phyloP scores from a whole-genome alignment of 2,113 vertebrate species.

The Phrynosoma blainvillii region DNA sequence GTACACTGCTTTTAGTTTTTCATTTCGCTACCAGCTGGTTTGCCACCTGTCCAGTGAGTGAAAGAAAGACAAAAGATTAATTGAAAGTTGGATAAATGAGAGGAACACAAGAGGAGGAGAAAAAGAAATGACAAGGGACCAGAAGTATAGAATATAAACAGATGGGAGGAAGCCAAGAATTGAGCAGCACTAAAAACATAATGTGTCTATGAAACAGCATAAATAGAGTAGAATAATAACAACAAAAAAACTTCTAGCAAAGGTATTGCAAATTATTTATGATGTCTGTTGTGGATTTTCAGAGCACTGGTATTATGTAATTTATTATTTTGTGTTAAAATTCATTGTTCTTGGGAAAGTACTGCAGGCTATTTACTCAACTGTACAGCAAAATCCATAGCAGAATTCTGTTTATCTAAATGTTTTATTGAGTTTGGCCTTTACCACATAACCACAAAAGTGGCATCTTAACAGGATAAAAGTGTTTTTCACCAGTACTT shows the following conservation, averaged over 20 bases:
- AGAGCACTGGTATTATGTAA: not conserved
- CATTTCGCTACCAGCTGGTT: not conserved
- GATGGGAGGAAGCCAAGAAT: not conserved
- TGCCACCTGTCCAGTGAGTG: slow-evolving; percentile 12
- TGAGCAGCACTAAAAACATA: not conserved
- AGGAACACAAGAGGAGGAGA: slow-evolving; percentile 15
- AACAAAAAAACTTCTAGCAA: not conserved
- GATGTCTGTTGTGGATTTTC: slow-evolving; percentile 6
- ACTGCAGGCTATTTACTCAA: not conserved
- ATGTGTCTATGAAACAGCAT: slow-evolving; percentile 6
- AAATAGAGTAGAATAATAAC: not conserved
- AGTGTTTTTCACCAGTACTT: no score
- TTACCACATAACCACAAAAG: no score
- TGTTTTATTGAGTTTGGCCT: no score
- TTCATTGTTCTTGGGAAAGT: not conserved
- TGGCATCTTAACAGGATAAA: no score
- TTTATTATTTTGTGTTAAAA: slow-evolving; percentile 4
- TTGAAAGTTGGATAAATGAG: slow-evolving; percentile 2
- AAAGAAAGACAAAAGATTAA: not conserved
- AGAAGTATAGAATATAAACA: slow-evolving; percentile 13
- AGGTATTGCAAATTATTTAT: slow-evolving; percentile 2
- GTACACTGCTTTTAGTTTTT: not conserved
- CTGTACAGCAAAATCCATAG: not conserved
- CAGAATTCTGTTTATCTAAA: not conserved
- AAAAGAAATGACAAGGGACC: slow-evolving; percentile 28